A percentile compares a stretch with the other conserved stretches of the same genome.
These are phyloP conservation scores for Cyclophora albipunctata DNA, from an alignment of 2,888 invertebrate species.

Conservation along the genomic window DNA sequence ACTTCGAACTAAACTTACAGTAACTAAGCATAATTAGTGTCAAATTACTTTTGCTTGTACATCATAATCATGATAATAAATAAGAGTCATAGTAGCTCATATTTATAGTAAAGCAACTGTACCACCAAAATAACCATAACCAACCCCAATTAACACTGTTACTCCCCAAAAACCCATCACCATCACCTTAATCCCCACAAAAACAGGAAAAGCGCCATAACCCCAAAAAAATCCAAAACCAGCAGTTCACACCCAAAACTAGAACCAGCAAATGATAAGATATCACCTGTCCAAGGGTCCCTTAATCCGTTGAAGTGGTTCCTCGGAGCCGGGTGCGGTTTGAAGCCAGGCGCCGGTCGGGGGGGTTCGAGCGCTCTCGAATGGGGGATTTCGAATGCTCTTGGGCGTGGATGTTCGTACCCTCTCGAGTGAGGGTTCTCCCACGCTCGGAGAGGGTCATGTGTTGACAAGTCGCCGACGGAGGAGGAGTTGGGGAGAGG, in stretches of 20 bases:
- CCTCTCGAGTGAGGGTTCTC: conserved; percentile 19
- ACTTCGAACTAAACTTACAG: too few relatives aligned
- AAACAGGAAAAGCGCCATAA: not conserved
- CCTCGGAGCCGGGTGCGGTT: conserved; percentile 58
- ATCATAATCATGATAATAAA: too few relatives aligned
- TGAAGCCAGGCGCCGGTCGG: conserved; percentile 38
- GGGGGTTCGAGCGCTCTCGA: too few relatives aligned
- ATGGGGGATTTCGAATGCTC: too few relatives aligned
- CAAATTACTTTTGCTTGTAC: too few relatives aligned
- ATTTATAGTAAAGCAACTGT: too few relatives aligned
- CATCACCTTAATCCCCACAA: too few relatives aligned
- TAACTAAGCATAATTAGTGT: too few relatives aligned
- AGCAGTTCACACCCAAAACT: conserved; percentile 50
- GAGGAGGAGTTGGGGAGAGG: conserved; percentile 53
- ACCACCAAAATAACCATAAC: not conserved
- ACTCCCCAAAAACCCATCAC: too few relatives aligned
- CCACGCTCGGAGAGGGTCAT: conserved; percentile 61
- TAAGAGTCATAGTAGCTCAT: too few relatives aligned
- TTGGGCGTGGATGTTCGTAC: too few relatives aligned
- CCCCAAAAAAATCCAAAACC: conserved; percentile 3
- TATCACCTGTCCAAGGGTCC: conserved; percentile 77
- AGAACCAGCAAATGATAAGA: conserved; percentile 61
- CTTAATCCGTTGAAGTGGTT: conserved; percentile 59
- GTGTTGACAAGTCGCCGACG: conserved; percentile 52
- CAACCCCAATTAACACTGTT: too few relatives aligned